Base-by-base conservation (phyloP, 2,888 invertebrate genomes). In the Chrysodeixis includens region DNA sequence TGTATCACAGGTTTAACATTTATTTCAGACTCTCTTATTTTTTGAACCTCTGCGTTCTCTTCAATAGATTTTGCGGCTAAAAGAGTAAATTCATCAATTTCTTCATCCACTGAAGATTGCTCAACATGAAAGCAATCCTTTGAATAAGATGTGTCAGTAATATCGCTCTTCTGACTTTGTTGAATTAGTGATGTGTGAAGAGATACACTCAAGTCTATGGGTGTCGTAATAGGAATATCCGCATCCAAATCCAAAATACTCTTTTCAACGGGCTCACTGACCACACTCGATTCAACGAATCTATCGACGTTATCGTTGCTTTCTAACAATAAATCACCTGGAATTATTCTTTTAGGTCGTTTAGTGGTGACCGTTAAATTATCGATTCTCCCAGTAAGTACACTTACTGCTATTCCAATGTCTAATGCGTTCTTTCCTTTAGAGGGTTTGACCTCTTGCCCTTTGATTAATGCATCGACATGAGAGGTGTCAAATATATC, bases 401-500 rank as follows among this genome's bases (percentile, higher is more conserved):
- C 98, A 88, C 98, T 98, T 77, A 98, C 98, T 10, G 98, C 98
- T 64, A 97, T 96, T 9, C 98, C 98, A 70, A 98, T 96, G 84
- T 97, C 97, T 14, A 98, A 97, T 20, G 97, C 95, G 85, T 97
- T 98, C 84, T 97, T 93, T 12, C 97, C 98, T 84, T 96, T 97
- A 75, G 96, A 96, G 74, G 95, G 96, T 77, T 92, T 93, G 66
- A 96, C 96, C 81, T 97, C 97, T 58, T 97, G 97, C 22, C 97
- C 97, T 86, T 97, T 97, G 51, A 98, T 97, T 55, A 98, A 96
- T 79, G 97, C 97, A 78, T 98, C 98, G 10, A 98, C 98, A 83
- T 97, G 97, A 0, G 98, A 97, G 9, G 98, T 98, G 85, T 98
- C 98, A 86, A 98, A 98, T 0, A 98, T 98, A 30, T 97, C 97